Evolutionary conservation across 2,888 invertebrate species (phyloP).

Genomic region (Heteromurus nitidus): DNA sequence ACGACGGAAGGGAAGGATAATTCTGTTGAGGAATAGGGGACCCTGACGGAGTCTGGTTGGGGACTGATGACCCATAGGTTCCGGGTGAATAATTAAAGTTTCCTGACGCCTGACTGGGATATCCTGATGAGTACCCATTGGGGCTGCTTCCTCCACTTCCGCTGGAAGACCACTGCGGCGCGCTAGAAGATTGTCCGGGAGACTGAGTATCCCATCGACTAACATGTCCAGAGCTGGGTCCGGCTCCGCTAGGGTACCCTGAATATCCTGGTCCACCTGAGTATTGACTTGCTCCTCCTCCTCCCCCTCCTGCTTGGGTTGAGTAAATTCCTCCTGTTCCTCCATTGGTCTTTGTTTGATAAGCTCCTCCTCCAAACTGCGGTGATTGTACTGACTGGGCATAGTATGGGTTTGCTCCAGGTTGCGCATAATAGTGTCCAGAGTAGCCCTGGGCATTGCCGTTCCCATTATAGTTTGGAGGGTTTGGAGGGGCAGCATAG

Average conservation of each 20-base stretch:
- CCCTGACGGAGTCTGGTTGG: constrained; percentile 59
- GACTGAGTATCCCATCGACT: constrained; percentile 66
- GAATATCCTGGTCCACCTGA: constrained; percentile 54
- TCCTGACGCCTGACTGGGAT: constrained; percentile 70
- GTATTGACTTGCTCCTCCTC: neutral
- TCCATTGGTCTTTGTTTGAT: neutral
- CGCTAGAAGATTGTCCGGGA: constrained; percentile 64
- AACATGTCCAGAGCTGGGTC: constrained; percentile 68
- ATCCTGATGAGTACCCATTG: constrained; percentile 54
- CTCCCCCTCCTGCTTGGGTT: constrained; percentile 2
- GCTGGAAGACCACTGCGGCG: constrained; percentile 58
- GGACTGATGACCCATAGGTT: constrained; percentile 59
- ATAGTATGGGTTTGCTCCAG: constrained; percentile 72
- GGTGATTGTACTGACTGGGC: constrained; percentile 62
- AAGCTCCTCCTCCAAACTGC: constrained; percentile 56
- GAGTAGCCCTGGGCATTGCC: constrained; percentile 67
- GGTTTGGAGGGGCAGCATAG: constrained; percentile 71
- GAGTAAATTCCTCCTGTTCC: constrained; percentile 29
- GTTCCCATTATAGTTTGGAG: constrained; percentile 73
- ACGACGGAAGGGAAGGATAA: constrained; percentile 62
- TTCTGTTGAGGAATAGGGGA: constrained; percentile 65
- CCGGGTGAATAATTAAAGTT: constrained; percentile 71
- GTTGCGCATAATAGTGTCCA: constrained; percentile 69
- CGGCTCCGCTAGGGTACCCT: constrained; percentile 59
- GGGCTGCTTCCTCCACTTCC: no score